Conservation (phyloP, 2,888 invertebrate species). For the Cyclophora albipunctata region DNA sequence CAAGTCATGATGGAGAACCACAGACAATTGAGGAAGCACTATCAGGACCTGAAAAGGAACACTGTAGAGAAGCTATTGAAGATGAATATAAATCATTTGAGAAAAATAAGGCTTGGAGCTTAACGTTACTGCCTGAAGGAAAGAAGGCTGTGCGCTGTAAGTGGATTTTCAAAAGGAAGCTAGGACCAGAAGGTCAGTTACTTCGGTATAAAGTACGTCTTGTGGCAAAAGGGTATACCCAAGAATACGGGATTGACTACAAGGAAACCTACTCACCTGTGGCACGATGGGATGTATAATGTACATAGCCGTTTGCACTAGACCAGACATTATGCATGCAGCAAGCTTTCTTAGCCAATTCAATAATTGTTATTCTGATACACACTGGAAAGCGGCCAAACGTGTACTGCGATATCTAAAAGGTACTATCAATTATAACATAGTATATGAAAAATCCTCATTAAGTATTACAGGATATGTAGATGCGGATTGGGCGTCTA, state of each 20-base stretch:
- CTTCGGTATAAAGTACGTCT: background rate
- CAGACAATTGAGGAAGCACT: background rate
- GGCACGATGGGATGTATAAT: background rate
- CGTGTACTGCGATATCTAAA: too few species aligned
- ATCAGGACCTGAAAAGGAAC: background rate
- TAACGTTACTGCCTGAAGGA: background rate
- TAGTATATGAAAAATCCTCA: too few species aligned
- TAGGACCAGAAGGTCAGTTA: background rate
- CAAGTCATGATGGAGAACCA: too few species aligned
- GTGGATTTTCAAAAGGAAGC: background rate
- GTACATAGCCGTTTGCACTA: too few species aligned
- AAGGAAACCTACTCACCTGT: slow-evolving; percentile 7
- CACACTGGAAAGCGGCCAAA: too few species aligned
- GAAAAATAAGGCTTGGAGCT: background rate
- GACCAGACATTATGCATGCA: too few species aligned
- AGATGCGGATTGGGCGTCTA: too few species aligned
- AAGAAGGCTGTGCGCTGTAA: background rate
- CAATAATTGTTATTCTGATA: too few species aligned
- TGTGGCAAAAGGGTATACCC: slow-evolving; percentile 1
- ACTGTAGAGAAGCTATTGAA: background rate
- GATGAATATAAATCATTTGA: background rate
- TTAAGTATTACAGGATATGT: too few species aligned
- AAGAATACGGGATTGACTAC: slow-evolving; percentile 1
- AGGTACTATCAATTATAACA: too few species aligned
- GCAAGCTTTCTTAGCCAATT: too few species aligned